phyloP scores from a whole-genome alignment of 2,797 vertebrate genomes.

The Girardinus metallicus region DNA sequence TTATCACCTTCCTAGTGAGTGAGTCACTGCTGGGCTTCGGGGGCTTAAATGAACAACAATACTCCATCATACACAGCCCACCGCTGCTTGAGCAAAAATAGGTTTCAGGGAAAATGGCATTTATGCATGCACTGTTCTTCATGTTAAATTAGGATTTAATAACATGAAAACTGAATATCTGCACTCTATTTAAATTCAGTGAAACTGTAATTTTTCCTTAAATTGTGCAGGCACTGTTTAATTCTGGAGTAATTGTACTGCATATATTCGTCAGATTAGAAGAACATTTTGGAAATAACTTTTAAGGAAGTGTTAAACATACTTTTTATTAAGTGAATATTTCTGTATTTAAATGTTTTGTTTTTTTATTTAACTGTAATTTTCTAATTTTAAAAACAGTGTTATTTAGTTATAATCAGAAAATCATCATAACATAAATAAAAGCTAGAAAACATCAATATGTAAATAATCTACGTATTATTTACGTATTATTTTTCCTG shows the following conservation, averaged over 20 bases:
- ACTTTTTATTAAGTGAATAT: no score
- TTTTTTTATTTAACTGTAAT: no score
- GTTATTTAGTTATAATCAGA: no score
- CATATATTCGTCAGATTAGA: no score
- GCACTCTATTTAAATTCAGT: background rate
- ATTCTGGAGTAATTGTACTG: background rate
- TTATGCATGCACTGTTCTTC: background rate
- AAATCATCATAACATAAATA: no score
- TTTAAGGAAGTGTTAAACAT: no score
- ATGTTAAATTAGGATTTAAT: background rate
- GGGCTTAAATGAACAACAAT: constrained; percentile 1
- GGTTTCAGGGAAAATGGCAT: background rate
- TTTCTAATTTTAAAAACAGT: no score
- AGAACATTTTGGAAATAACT: no score
- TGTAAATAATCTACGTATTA: no score
- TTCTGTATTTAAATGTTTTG: no score
- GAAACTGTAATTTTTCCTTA: background rate
- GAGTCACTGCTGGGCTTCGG: constrained; percentile 2
- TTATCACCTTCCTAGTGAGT: constrained; percentile 8
- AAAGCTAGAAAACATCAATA: no score
- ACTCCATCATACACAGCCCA: background rate
- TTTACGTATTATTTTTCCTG: no score
- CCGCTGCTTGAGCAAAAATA: background rate
- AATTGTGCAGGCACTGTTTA: background rate
- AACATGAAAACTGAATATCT: background rate